Evolutionary conservation across 2,888 invertebrate species (phyloP).

Genomic region (Drosophila tanythrix): DNA sequence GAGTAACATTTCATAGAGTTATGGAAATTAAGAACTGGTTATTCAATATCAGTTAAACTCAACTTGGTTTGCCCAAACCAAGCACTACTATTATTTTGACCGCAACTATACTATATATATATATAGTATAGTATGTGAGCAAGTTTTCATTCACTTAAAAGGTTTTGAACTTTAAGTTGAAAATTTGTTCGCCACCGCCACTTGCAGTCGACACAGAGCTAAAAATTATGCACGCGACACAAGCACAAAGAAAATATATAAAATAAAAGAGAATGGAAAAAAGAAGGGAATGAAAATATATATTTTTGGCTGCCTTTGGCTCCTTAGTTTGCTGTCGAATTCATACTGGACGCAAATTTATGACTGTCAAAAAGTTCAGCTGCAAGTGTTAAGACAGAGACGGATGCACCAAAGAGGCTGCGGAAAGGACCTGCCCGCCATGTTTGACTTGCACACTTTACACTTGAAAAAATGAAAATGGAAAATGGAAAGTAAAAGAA

Average conservation of each 20-base stretch:
- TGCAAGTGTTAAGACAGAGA: conserved; percentile 38
- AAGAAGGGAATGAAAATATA: conserved; percentile 18
- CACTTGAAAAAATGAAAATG: conserved; percentile 2
- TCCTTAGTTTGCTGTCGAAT: conserved; percentile 61
- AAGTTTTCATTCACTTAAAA: conserved; percentile 46
- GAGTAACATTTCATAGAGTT: too few species aligned
- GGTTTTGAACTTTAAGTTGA: conserved; percentile 49
- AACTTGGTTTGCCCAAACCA: too few species aligned
- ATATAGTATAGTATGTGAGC: neutral
- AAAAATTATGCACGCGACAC: conserved; percentile 42
- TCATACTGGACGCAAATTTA: conserved; percentile 72
- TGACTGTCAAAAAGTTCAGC: conserved; percentile 67
- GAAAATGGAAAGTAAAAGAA: neutral
- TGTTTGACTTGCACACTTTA: conserved; percentile 48
- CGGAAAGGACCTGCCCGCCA: conserved; percentile 19
- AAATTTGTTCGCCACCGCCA: conserved; percentile 8
- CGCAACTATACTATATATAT: neutral
- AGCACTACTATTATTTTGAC: neutral
- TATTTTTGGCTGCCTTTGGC: conserved; percentile 27
- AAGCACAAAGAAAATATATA: conserved; percentile 14
- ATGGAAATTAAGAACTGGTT: too few species aligned
- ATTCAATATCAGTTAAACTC: too few species aligned
- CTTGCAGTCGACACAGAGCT: conserved; percentile 10
- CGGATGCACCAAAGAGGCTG: conserved; percentile 17
- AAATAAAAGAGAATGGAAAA: neutral